Base-by-base conservation (phyloP, 23 tunicate species). In the Halocynthia roretzi region DNA sequence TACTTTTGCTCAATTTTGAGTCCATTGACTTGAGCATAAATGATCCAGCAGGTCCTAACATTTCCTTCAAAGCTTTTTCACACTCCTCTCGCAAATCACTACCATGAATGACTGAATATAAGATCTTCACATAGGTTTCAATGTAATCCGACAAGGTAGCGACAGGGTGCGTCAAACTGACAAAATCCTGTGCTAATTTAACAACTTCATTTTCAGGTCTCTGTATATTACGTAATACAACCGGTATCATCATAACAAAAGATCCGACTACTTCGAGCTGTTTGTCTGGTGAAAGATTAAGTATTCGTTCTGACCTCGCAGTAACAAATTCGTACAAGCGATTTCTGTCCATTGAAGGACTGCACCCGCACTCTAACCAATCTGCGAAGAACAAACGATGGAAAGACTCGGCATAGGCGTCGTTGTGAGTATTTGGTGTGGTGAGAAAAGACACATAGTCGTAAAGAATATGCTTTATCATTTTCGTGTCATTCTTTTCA, bases 391-490 rank as follows among this genome's bases (percentile, higher is more conserved):
- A 76, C 19, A 70, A 86, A 85, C 92, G 70, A 69, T 86, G 92
- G 78, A 78, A 86, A 20, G 92, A 86, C 50, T 86, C 92, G 15
- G 92, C 92, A 49, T 81, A 86, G 5, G 92, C 81, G 54, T 86
- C 92, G 12, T 84, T 84, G 75, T 86, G 92, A 9, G 92, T 61
- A 10, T 74, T 76, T 7, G 92, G 92, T 7, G 92, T 81, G 54
- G 92, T 86, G 82, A 86, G 81, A 62, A 86, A 86, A 14, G 18
- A 68, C 48, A 86, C 78, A 70, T 86, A 86, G 61, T 86, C 85
- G 56, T 20, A 12, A 75, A 86, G 76, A 7, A 81, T 53, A 22
- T 70, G 55, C 53, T 86, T 86, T 21, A 76, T 44, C 8, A 71
- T 62, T 48, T 72, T 81, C 0, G 49, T 82, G 53, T 76, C 78